Percentiles rank a stretch among this genome's conserved stretches.
These are phyloP conservation scores for Nesoenas mayeri DNA, from an alignment of 2,113 vertebrate genomes.

Conservation along the genomic window DNA sequence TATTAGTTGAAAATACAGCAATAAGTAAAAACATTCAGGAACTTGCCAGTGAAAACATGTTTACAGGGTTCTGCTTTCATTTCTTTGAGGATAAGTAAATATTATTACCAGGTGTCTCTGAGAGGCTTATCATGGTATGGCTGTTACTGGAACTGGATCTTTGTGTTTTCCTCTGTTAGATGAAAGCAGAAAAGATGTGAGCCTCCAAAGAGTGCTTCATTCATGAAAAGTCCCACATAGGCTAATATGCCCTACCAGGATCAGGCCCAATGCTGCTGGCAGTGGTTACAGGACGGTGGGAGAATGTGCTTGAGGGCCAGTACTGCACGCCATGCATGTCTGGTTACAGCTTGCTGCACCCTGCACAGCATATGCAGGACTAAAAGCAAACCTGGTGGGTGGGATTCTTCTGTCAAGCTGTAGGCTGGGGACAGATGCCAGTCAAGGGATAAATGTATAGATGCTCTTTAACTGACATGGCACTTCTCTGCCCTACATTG, in stretches of 20 bases:
- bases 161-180: not conserved
- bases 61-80: not conserved
- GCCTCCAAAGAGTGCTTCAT: not conserved
- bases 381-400: not conserved
- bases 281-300: too few relatives aligned
- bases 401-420: not conserved
- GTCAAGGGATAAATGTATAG: not conserved
- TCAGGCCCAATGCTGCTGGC: not conserved
- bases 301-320: too few relatives aligned
- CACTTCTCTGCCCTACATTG: not conserved
- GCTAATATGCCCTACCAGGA: not conserved
- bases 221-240: not conserved
- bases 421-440: not conserved
- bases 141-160: not conserved
- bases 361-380: not conserved
- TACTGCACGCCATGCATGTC: rapidly evolving
- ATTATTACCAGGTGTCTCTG: not conserved
- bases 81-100: not conserved
- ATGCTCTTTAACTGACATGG: not conserved
- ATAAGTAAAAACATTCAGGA: not conserved
- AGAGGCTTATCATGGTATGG: not conserved
- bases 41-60: not conserved
- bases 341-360: not conserved
- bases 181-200: not conserved
- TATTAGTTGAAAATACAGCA: not conserved